A percentile compares a stretch with the other conserved stretches of the same genome.
Evolutionary conservation across 2,888 invertebrate species (phyloP).

Genomic region (Acrobeloides nanus): DNA sequence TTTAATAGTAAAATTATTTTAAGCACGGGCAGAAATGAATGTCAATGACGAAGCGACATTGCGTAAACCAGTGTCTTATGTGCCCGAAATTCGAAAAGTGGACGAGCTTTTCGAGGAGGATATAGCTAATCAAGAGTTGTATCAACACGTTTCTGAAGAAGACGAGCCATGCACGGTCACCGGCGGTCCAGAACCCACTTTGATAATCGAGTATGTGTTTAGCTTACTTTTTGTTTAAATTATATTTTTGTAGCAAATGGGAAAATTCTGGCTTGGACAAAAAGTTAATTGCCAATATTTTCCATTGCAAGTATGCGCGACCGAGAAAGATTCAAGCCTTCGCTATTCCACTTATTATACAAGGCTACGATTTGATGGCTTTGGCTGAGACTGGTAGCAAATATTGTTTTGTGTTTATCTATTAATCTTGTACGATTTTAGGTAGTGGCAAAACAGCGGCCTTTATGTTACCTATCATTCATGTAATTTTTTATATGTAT

Average conservation of each 20-base stretch:
- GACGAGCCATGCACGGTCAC: conserved; percentile 15
- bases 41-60: too few species aligned
- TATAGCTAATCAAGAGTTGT: conserved; percentile 6
- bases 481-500: too few species aligned
- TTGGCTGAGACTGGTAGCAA: conserved; percentile 96
- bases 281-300: conserved; percentile 22
- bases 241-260: conserved; percentile 23
- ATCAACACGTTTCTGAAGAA: conserved; percentile 15
- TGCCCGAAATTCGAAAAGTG: conserved; percentile 16
- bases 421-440: too few species aligned
- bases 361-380: conserved; percentile 77
- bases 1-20: too few species aligned
- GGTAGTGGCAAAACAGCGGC: conserved; percentile 97
- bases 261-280: conserved; percentile 13
- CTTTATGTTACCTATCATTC: conserved; percentile 80
- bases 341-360: conserved; percentile 72
- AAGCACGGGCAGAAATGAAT: too few species aligned
- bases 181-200: too few species aligned
- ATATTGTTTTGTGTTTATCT: too few species aligned
- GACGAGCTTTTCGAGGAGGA: conserved; percentile 29
- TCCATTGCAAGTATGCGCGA: conserved; percentile 63
- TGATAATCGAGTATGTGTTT: too few species aligned
- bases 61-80: too few species aligned
- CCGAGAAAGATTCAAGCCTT: conserved; percentile 91
- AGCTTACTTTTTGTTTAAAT: too few species aligned